Evolutionary conservation across 2,113 vertebrate genomes (phyloP), one percentile per base, ranked within the genome.

Genomic region (Eupsittula cactorum): DNA sequence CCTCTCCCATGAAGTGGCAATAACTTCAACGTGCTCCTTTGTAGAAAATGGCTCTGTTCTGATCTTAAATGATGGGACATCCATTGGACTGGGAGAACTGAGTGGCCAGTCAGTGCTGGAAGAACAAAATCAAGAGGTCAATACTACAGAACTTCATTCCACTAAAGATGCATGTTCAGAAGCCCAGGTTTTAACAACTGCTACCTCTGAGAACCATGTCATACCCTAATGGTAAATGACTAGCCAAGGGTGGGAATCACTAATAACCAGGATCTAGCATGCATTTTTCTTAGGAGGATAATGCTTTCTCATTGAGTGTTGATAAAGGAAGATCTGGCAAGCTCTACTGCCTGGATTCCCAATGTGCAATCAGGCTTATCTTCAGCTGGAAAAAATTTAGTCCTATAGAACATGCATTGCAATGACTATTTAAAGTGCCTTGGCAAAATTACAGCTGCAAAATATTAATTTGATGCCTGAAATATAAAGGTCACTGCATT

Each of bases 31-130:
- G 19, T 95, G 97, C 27, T 98, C 98, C 74, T 97, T 95, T 39
- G 97, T 49, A 81, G 41, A 98, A 96, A 97, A 98, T 31, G 98
- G 98, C 80, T 98, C 98, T 95, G 98, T 97, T 97, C 98, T 98
- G 16, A 99, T 98, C 96, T 99, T 99, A 93, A 99, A 98, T 0
- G 99, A 99, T 23, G 99, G 98, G 3, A 97, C 98, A 19, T 99
- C 99, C 98, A 99, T 95, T 1, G 99, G 98, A 91, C 99, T 99
- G 1, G 98, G 98, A 95, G 98, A 99, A 97, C 99, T 99, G 93
- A 99, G 98, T 0, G 98, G 99, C 99, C 99, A 99, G 21, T 99
- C 99, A 12, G 98, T 98, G 95, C 99, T 99, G 91, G 28, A 94
- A 89, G 29, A 81, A 57, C 31, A 75, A 39, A 96, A 86, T 18